A percentile compares a stretch with the other conserved stretches of the same genome.
phyloP scores from a whole-genome alignment of 2,888 invertebrate genomes.

The Eupithecia vulgata region DNA sequence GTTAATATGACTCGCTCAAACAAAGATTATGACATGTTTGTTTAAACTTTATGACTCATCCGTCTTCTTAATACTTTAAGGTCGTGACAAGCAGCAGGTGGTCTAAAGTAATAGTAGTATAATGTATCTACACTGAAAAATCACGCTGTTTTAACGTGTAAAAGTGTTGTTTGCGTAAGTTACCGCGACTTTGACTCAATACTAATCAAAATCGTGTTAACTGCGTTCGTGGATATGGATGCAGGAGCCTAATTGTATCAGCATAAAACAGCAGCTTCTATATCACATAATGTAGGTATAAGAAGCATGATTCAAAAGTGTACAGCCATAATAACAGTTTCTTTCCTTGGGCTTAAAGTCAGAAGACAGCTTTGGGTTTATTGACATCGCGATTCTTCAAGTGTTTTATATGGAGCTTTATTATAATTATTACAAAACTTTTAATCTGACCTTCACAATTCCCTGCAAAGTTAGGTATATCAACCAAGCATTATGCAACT shows the following conservation, averaged over 20 bases:
- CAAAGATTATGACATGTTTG: not conserved
- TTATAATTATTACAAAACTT: not conserved
- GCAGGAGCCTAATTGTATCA: not conserved
- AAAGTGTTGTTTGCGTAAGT: not conserved
- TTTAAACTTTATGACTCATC: conserved; percentile 4
- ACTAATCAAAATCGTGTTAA: no score
- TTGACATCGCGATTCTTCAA: not conserved
- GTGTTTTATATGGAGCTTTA: not conserved
- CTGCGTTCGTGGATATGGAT: no score
- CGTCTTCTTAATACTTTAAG: not conserved
- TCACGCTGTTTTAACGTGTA: not conserved
- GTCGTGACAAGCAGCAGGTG: not conserved
- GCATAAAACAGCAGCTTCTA: not conserved
- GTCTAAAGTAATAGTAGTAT: not conserved
- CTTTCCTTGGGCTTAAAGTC: not conserved
- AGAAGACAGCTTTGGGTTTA: not conserved
- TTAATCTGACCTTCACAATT: not conserved
- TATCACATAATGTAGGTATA: no score
- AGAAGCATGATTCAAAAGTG: not conserved
- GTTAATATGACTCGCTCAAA: not conserved
- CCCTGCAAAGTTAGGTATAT: not conserved
- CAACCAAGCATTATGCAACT: not conserved
- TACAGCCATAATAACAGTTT: not conserved
- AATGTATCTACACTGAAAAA: not conserved
- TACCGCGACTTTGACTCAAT: not conserved